Base-by-base conservation (phyloP, 92 coral and sea anemone species). In the Palythoa heliodiscus region DNA sequence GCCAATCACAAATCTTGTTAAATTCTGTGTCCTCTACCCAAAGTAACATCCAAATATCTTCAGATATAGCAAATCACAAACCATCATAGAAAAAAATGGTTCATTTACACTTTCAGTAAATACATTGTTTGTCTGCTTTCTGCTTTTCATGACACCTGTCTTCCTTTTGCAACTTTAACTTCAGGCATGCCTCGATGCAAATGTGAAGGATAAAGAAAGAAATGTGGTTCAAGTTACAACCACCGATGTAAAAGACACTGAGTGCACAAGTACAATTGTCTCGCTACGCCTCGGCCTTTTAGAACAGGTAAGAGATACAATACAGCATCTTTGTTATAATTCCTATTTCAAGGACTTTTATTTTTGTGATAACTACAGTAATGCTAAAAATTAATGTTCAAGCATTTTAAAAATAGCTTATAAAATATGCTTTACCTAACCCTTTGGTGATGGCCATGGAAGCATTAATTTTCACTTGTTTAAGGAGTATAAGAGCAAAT, bases 121-220 rank as follows among this genome's bases (percentile, higher is more conserved):
- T 11, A 9, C 64, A 57, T 29, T 29, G 1, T 29, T 29, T 29
- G 35, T 29, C 35, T 29, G 35, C 35, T 43, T 43, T 43, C 24
- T 16, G 23, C 68, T 17, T 4, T 17, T 5, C 68, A 8, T 68
- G 4, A 5, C 43, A 8, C 71, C 23, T 69, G 7, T 69, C 11
- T 3, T 1, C 15, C 14, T 69, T 69, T 22, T 24, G 10, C 15
- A 43, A 24, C 3, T 14, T 20, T 43, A 1, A 29, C 22, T 80
- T 80, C 12, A 80, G 84, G 84, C 84, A 23, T 80, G 84, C 11
- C 74, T 80, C 12, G 84, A 43, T 66, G 61, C 43, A 5, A 80
- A 66, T 13, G 61, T 70, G 2, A 80, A 80, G 23, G 84, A 80
- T 7, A 80, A 80, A 11, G 84, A 80, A 3, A 64, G 84, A 66